Evolutionary conservation across 2,888 invertebrate species (phyloP), one percentile per base, ranked within the genome.

Genomic region (Aleiodes leptofemur): DNA sequence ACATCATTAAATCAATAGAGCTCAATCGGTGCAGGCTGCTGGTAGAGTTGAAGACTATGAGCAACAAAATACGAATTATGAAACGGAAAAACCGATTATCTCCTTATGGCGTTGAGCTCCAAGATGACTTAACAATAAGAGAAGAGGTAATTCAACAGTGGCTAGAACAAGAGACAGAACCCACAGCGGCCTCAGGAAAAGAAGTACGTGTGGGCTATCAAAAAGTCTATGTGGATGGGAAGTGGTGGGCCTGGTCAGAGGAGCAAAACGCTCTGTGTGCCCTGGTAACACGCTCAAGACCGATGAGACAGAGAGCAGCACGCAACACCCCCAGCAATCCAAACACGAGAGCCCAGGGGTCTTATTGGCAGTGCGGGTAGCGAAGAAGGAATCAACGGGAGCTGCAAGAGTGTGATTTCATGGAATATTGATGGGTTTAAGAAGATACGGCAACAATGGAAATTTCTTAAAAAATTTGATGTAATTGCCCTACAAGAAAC

Each of bases 401-500:
- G 29, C 13, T 31, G 29, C 13, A 59, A 3, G 29, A 57, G 48
- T 43, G 31, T 43, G 3, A 16, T 77, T 1, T 43, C 69, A 13
- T 75, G 73, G 77, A 77, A 77, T 29, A 70, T 75, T 6, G 66
- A 57, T 11, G 78, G 78, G 3, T 29, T 11, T 3, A 43, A 43
- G 3, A 78, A 74, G 9, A 48, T 77, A 4, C 51, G 34, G 8
- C 61, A 75, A 66, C 68, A 59, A 13, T 51, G 72, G 59, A 31
- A 69, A 6, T 75, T 69, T 48, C 16, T 78, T 4, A 23, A 61
- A 16, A 31, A 53, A 0, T 72, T 50, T 38, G 74, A 76, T 11
- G 74, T 78, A 6, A 59, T 76, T 0, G 14, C 66, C 1, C 9
- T 77, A 29, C 76, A 76, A 34, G 77, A 79, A 31, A 75, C 77